Percentiles rank a stretch among this genome's conserved stretches.
Evolutionary conservation across 2,797 vertebrate genomes (phyloP).

Genomic region (Pelochelys cantorii): DNA sequence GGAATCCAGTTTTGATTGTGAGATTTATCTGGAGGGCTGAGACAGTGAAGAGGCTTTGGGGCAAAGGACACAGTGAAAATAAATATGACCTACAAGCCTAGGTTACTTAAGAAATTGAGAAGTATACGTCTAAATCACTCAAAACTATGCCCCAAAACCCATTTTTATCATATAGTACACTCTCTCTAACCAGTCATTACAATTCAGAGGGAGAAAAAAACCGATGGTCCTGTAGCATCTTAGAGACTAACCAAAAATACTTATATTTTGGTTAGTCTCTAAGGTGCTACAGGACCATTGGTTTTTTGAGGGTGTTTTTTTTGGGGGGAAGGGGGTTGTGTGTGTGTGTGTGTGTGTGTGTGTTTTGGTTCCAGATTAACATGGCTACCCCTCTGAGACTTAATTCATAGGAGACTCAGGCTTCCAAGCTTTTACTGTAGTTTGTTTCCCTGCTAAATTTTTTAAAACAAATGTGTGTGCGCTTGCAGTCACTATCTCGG

Average conservation of each 20-base stretch:
- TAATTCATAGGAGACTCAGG: not conserved
- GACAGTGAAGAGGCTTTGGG: not conserved
- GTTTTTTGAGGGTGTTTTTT: too few species aligned
- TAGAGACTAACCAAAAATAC: too few species aligned
- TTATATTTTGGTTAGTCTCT: too few species aligned
- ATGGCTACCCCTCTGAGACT: too few species aligned
- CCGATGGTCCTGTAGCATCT: too few species aligned
- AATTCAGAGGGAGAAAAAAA: not conserved
- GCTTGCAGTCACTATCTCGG: constrained; percentile 18
- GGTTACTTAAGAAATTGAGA: not conserved
- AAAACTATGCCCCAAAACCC: not conserved
- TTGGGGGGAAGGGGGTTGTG: too few species aligned
- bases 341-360: too few species aligned
- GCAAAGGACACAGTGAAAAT: not conserved
- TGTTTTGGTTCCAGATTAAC: too few species aligned
- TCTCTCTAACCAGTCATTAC: not conserved
- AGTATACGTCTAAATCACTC: not conserved
- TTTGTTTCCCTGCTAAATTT: constrained; percentile 10
- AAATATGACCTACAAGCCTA: not conserved
- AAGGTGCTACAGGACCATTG: too few species aligned
- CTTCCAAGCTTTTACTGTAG: not conserved
- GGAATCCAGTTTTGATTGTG: not conserved
- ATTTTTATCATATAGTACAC: not conserved
- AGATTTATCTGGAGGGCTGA: not conserved
- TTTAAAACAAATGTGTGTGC: not conserved